Percentiles rank a stretch among this genome's conserved stretches.
Evolutionary conservation across 2,113 vertebrate species (phyloP).

Genomic region (Craseonycteris thonglongyai): DNA sequence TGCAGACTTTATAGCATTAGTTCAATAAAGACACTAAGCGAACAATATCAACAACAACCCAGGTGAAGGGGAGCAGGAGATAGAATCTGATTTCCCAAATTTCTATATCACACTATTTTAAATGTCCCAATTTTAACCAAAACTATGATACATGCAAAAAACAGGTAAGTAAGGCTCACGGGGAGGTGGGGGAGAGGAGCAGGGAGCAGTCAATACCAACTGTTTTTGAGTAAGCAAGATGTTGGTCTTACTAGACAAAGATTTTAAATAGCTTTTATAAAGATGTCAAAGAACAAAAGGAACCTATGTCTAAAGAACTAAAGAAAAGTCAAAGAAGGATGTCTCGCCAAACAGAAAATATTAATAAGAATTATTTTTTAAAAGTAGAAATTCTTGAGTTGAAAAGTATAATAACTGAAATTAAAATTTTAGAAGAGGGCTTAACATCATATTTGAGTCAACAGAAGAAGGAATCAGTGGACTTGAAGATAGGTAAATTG

Average conservation of each 20-base stretch:
- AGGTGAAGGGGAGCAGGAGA: rapidly evolving
- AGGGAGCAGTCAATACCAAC: background rate
- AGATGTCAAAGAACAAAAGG: background rate
- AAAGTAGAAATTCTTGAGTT: background rate
- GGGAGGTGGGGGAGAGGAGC: rapidly evolving
- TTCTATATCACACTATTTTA: background rate
- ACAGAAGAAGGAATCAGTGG: background rate
- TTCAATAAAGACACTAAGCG: background rate
- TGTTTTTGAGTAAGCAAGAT: background rate
- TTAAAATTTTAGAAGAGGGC: background rate
- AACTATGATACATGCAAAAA: background rate
- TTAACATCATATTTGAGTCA: background rate
- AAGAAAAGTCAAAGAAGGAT: background rate
- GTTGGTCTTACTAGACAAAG: background rate
- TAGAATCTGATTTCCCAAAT: background rate
- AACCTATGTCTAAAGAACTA: background rate
- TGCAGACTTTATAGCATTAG: background rate
- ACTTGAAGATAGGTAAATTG: background rate
- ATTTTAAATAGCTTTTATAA: background rate
- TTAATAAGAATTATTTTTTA: background rate
- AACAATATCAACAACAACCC: background rate
- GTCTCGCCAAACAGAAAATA: background rate
- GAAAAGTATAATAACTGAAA: background rate
- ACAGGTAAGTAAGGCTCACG: background rate
- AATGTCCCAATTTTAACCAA: background rate